These are phyloP conservation scores for Octodon degus DNA, from an alignment of 2,113 vertebrate species.

Conservation along the genomic window DNA sequence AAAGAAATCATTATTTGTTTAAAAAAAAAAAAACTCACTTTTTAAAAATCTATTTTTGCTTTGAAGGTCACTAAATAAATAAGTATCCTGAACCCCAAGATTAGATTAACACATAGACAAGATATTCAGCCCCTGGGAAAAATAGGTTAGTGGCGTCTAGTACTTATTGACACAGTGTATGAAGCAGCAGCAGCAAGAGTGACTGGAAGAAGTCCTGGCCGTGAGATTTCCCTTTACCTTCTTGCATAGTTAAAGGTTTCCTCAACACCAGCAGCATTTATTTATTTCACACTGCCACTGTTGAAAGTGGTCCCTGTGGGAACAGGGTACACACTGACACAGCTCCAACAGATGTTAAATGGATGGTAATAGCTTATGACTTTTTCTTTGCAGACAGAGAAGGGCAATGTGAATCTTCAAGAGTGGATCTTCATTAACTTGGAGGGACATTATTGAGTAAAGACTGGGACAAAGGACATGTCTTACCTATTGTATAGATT, in stretches of 20 bases:
- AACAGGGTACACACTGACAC: not conserved
- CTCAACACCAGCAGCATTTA: not conserved
- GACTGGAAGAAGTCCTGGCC: not conserved
- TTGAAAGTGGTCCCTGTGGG: not conserved
- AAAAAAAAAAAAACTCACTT: not conserved
- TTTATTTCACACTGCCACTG: not conserved
- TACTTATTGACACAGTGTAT: not conserved
- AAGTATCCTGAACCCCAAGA: not conserved
- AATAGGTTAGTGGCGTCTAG: not conserved
- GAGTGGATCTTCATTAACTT: not conserved
- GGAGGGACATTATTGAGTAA: not conserved
- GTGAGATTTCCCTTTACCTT: not conserved
- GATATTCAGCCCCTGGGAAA: not conserved
- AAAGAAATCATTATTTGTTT: not conserved
- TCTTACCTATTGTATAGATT: not conserved
- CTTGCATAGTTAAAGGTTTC: not conserved
- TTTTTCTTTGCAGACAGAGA: not conserved
- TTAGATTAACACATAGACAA: not conserved
- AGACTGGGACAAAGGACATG: not conserved
- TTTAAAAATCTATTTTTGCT: slow-evolving; percentile 36
- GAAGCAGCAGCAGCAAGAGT: not conserved
- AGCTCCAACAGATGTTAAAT: not conserved
- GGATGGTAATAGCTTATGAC: not conserved
- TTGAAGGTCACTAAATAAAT: slow-evolving; percentile 50
- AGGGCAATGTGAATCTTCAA: not conserved